Percentiles rank a stretch among this genome's conserved stretches.
Evolutionary conservation across 2,888 invertebrate genomes (phyloP).

Genomic region (Apantesis nais): DNA sequence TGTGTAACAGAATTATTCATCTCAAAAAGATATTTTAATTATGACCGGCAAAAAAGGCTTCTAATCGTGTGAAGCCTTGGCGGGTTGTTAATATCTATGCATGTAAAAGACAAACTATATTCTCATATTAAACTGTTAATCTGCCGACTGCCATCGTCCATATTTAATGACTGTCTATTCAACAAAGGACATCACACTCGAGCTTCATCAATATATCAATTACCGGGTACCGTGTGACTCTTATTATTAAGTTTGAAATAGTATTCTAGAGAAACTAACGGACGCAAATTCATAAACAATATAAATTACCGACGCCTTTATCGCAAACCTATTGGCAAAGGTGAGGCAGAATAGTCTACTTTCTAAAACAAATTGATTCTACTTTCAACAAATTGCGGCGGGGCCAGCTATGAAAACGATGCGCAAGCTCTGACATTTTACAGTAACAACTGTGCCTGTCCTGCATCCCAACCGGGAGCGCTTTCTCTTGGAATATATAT

Average conservation of each 20-base stretch:
- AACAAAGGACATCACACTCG: background rate
- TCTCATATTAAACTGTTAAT: background rate
- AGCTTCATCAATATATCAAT: background rate
- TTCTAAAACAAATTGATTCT: constrained; percentile 83
- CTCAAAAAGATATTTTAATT: no score
- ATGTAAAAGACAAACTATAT: background rate
- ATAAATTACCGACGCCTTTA: constrained; percentile 12
- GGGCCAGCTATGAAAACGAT: constrained; percentile 55
- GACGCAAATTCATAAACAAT: background rate
- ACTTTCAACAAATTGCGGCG: constrained; percentile 79
- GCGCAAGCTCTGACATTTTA: constrained; percentile 67
- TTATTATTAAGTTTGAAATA: background rate
- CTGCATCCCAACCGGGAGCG: constrained; percentile 49
- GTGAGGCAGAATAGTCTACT: constrained; percentile 69
- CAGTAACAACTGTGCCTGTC: constrained; percentile 53
- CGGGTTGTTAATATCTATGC: background rate
- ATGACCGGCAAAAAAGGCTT: no score
- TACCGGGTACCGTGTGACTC: background rate
- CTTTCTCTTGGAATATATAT: constrained; percentile 39
- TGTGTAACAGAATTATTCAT: no score
- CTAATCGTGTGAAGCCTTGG: no score
- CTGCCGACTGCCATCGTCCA: background rate
- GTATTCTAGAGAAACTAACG: background rate
- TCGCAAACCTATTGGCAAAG: constrained; percentile 61
- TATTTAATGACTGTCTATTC: background rate